phyloP scores from a whole-genome alignment of 2,888 invertebrate species.

The Agrochola lychnidis region DNA sequence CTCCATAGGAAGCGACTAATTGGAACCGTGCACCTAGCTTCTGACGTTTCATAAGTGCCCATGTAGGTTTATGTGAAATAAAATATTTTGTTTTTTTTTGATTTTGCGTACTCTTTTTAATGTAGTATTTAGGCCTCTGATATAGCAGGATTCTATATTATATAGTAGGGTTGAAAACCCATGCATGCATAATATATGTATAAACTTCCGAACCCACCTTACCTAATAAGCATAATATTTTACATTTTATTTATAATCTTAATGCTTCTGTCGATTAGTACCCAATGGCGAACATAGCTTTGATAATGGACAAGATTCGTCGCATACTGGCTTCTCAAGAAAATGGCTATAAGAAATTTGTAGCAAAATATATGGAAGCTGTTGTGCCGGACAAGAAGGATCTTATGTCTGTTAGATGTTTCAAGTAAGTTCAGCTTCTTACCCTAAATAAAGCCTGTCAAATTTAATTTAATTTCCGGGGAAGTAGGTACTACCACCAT shows the following conservation, averaged over 20 bases:
- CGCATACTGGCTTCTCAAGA: conserved; percentile 91
- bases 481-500: neutral
- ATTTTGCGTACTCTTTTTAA: no score
- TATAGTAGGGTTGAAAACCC: no score
- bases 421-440: conserved; percentile 79
- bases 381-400: conserved; percentile 81
- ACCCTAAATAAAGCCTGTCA: neutral
- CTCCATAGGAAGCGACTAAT: no score
- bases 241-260: neutral
- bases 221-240: neutral
- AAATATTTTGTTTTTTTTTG: no score
- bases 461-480: neutral
- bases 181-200: no score
- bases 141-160: no score
- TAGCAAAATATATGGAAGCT: conserved; percentile 92
- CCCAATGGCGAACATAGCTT: conserved; percentile 93
- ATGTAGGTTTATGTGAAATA: no score
- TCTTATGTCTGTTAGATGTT: conserved; percentile 85
- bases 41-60: no score
- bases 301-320: conserved; percentile 94
- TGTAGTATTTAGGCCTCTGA: no score
- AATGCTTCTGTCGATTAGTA: conserved; percentile 88
- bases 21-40: no score
- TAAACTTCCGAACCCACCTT: neutral
- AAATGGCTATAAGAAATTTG: conserved; percentile 94